Evolutionary conservation across 2,113 vertebrate species (phyloP).

Genomic region (Aleadryas rufinucha): DNA sequence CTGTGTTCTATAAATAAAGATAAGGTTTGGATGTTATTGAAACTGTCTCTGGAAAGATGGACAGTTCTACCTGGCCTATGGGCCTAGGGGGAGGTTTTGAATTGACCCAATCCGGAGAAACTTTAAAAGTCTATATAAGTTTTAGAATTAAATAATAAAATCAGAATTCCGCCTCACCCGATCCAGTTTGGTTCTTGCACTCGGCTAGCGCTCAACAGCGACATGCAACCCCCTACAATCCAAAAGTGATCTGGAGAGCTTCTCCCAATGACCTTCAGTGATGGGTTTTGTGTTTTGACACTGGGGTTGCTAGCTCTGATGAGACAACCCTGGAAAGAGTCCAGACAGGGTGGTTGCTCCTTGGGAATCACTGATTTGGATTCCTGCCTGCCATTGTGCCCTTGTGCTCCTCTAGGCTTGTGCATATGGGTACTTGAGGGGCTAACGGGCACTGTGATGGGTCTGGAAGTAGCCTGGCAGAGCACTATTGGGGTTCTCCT

Average conservation of each 20-base stretch:
- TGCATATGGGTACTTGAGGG: neutral
- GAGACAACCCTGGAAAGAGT: neutral
- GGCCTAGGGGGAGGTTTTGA: too few species aligned
- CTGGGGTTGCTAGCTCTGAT: neutral
- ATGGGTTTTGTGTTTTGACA: neutral
- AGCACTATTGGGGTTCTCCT: rapidly evolving
- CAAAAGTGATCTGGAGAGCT: neutral
- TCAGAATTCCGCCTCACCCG: too few species aligned
- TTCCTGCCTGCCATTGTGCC: neutral
- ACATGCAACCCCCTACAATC: too few species aligned
- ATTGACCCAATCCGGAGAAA: too few species aligned
- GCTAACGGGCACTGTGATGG: neutral
- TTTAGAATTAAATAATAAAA: too few species aligned
- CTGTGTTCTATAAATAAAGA: too few species aligned
- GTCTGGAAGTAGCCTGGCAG: neutral
- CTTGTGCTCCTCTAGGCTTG: neutral
- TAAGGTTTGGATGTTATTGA: too few species aligned
- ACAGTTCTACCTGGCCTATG: too few species aligned
- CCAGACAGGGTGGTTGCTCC: rapidly evolving
- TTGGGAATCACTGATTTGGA: neutral
- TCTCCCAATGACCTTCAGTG: neutral
- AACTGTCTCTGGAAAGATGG: too few species aligned
- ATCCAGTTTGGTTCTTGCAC: too few species aligned
- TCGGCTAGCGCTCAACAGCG: too few species aligned
- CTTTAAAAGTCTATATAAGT: too few species aligned